Conservation (phyloP, 2,113 vertebrate genomes). For the Nettapus auritus region DNA sequence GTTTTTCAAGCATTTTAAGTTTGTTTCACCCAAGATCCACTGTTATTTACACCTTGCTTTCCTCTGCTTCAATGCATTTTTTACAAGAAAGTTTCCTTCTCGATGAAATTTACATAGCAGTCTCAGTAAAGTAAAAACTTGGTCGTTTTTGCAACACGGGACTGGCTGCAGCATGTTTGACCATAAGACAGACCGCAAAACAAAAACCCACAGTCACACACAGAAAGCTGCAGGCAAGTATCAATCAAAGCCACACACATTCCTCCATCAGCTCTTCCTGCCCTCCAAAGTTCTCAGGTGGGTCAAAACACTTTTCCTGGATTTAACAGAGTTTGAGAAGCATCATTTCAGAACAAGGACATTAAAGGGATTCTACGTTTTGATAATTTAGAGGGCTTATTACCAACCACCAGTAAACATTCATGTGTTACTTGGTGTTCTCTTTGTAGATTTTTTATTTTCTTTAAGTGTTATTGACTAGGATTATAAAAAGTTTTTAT, state of each 20-base stretch:
- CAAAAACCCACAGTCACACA: fast-evolving
- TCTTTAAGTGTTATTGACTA: neutral
- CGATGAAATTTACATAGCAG: neutral
- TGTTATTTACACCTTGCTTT: neutral
- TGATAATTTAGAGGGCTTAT: neutral
- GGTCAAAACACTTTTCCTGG: neutral
- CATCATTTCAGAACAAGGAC: neutral
- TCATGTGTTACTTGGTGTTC: neutral
- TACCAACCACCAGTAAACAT: neutral
- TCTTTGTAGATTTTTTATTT: neutral
- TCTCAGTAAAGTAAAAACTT: neutral
- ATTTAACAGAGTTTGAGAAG: neutral
- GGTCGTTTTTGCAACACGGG: neutral
- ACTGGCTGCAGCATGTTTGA: neutral
- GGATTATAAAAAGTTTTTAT: constrained; percentile 30
- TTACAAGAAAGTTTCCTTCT: neutral
- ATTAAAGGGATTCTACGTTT: neutral
- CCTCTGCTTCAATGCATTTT: neutral
- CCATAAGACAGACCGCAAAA: neutral
- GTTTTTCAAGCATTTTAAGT: neutral
- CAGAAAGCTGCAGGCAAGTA: neutral
- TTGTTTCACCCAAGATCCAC: neutral
- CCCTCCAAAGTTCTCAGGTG: neutral
- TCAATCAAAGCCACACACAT: too few species aligned
- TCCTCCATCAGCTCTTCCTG: neutral